These are phyloP conservation scores for Xenotilapia caudafasciata DNA, from an alignment of 2,113 vertebrate species.

Conservation along the genomic window DNA sequence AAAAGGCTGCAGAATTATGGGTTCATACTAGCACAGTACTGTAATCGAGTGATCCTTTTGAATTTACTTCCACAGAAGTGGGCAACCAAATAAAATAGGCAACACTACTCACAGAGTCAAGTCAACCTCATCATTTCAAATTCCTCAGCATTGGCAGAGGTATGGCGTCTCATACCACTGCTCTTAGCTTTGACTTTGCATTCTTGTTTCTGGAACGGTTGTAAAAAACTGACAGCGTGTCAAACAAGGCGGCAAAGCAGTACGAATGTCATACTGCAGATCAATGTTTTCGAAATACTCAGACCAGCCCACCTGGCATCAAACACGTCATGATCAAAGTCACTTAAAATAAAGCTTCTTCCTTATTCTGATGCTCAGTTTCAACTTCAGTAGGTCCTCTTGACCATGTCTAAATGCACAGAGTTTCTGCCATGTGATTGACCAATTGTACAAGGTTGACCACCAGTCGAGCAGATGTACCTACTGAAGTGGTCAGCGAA, in stretches of 20 bases:
- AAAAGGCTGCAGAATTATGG: neutral
- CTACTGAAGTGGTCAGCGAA: neutral
- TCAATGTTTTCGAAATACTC: fast-evolving
- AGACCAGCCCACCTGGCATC: neutral
- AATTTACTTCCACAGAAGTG: fast-evolving
- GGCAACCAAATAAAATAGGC: neutral
- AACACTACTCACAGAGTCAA: neutral
- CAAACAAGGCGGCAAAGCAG: neutral
- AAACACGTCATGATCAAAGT: fast-evolving
- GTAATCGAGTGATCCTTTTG: fast-evolving
- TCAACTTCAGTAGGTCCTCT: neutral
- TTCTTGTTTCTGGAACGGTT: neutral
- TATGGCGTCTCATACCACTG: fast-evolving
- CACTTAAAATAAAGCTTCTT: neutral
- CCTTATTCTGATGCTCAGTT: neutral
- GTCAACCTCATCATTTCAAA: neutral
- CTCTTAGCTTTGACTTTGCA: neutral
- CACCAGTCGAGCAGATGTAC: neutral
- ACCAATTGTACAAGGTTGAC: neutral
- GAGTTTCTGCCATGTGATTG: neutral
- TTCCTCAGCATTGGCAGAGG: neutral
- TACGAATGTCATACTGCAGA: neutral
- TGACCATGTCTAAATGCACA: neutral
- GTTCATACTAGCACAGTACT: neutral
- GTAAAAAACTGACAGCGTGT: neutral